A percentile compares a stretch with the other conserved stretches of the same genome.
These are phyloP conservation scores for Heteractis magnifica DNA, from an alignment of 92 coral and sea anemone genomes.

Conservation along the genomic window DNA sequence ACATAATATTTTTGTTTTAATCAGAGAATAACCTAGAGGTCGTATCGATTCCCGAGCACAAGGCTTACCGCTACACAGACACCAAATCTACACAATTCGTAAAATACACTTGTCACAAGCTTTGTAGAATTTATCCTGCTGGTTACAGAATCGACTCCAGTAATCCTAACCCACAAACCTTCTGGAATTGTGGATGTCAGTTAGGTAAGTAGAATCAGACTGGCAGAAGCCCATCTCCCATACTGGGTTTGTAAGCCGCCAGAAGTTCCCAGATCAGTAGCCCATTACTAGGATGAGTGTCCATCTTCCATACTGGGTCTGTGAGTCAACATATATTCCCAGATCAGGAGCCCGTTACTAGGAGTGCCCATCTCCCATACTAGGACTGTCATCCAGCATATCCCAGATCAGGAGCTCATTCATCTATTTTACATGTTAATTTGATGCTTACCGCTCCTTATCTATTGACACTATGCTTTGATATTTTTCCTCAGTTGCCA, in stretches of 20 bases:
- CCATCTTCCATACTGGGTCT: too few relatives aligned
- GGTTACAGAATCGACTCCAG: constrained; percentile 89
- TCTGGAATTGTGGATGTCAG: constrained; percentile 92
- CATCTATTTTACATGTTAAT: too few relatives aligned
- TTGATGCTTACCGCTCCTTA: too few relatives aligned
- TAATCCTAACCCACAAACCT: constrained; percentile 78
- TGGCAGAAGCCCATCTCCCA: neutral
- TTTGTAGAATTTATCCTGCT: constrained; percentile 78
- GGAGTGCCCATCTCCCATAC: too few relatives aligned
- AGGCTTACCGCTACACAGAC: constrained; percentile 70
- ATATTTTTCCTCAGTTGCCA: constrained; percentile 51
- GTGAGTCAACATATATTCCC: too few relatives aligned
- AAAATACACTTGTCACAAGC: constrained; percentile 68
- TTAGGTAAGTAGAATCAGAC: constrained; percentile 38
- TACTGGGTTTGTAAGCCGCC: too few relatives aligned
- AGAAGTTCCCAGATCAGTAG: too few relatives aligned
- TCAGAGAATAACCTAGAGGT: constrained; percentile 67
- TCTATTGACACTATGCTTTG: neutral
- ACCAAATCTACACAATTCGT: constrained; percentile 74
- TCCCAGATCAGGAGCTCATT: too few relatives aligned
- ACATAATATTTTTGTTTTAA: neutral
- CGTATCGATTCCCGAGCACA: constrained; percentile 68
- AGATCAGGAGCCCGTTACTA: too few relatives aligned
- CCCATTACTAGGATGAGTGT: too few relatives aligned
- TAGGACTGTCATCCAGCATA: too few relatives aligned